phyloP scores from a whole-genome alignment of 2,797 vertebrate genomes.

The Phoebastria nigripes region DNA sequence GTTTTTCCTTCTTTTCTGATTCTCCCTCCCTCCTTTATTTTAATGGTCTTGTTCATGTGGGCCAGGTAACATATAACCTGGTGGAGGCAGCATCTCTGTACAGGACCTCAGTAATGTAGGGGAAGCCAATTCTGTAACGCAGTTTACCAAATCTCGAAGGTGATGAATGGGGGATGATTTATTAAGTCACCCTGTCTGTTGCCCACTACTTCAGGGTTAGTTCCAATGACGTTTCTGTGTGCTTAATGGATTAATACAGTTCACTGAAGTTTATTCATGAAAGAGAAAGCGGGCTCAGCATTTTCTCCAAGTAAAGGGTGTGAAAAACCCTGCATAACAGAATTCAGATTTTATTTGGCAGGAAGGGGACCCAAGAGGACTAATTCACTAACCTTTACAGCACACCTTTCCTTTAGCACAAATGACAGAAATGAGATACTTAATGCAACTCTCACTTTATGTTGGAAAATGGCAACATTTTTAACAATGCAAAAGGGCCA shows the following conservation, averaged over 20 bases:
- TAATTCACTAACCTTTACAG: conserved; percentile 37
- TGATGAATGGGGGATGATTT: background rate
- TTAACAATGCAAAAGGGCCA: conserved; percentile 9
- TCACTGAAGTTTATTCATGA: conserved; percentile 46
- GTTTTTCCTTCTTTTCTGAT: background rate
- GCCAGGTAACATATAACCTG: fast-evolving
- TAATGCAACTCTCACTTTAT: background rate
- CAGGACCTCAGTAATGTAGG: background rate
- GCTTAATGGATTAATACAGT: conserved; percentile 39
- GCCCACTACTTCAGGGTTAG: background rate
- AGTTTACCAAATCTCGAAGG: background rate
- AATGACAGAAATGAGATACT: conserved; percentile 30
- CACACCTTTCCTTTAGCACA: background rate
- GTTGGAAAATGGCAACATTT: background rate
- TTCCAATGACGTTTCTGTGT: background rate
- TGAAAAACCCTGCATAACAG: background rate
- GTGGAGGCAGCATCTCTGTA: background rate
- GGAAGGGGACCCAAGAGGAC: conserved; percentile 5
- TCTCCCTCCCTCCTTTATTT: background rate
- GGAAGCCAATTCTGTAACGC: fast-evolving
- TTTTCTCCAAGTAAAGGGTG: conserved; percentile 16
- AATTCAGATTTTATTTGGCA: background rate
- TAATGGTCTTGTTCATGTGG: background rate
- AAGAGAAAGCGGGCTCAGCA: conserved; percentile 14
- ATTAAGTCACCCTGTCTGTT: background rate